A percentile compares a stretch with the other conserved stretches of the same genome.
phyloP scores from a whole-genome alignment of 2,113 vertebrate genomes.

The Syngnathus floridae region DNA sequence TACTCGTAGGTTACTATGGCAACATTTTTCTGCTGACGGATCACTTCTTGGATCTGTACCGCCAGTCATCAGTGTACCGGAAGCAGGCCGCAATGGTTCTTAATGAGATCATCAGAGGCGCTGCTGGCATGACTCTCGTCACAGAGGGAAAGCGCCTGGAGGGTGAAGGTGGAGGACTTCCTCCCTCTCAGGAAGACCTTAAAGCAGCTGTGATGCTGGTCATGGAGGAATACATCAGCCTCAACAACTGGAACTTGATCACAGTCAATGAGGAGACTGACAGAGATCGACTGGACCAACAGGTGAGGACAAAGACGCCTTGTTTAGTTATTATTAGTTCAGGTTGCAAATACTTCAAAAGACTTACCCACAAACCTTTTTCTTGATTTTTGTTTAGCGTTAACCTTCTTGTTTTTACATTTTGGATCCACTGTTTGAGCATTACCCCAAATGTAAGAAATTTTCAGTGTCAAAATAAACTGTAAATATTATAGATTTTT shows the following conservation, averaged over 20 bases:
- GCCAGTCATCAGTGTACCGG: conserved; percentile 72
- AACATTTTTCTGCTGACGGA: conserved; percentile 86
- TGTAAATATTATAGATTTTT: too few species aligned
- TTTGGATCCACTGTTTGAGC: too few species aligned
- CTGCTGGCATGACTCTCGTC: conserved; percentile 71
- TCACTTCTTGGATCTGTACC: conserved; percentile 84
- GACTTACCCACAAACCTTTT: too few species aligned
- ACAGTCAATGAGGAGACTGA: conserved; percentile 65
- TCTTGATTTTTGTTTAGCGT: too few species aligned
- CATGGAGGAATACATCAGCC: conserved; percentile 84
- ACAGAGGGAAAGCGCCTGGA: conserved; percentile 40
- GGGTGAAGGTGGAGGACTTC: not conserved
- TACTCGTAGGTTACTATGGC: conserved; percentile 73
- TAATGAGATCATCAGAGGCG: conserved; percentile 81
- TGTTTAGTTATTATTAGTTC: too few species aligned
- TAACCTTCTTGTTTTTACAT: too few species aligned
- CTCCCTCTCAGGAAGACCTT: conserved; percentile 67
- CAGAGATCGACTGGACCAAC: conserved; percentile 42
- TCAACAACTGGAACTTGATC: conserved; percentile 82
- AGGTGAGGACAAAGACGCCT: conserved; percentile 26
- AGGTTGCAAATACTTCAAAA: too few species aligned
- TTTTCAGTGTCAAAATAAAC: too few species aligned
- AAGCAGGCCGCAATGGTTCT: conserved; percentile 88
- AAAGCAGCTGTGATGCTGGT: conserved; percentile 66
- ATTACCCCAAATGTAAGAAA: too few species aligned